phyloP scores from a whole-genome alignment of 2,888 invertebrate genomes.

The Stramonita haemastoma region DNA sequence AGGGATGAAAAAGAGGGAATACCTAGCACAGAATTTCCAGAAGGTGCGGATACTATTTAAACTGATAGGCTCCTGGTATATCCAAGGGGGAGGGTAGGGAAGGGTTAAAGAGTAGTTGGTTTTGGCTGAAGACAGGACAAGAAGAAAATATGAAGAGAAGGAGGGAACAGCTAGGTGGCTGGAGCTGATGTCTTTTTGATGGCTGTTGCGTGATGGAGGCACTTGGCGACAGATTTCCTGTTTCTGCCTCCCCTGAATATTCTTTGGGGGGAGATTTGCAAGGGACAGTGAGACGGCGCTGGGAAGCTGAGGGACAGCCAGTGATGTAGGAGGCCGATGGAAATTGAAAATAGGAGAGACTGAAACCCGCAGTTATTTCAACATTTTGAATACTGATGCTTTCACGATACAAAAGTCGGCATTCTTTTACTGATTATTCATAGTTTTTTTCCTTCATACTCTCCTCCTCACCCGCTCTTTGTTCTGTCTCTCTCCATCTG shows the following conservation, averaged over 20 bases:
- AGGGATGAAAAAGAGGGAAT: no score
- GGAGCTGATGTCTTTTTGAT: slow-evolving; percentile 27
- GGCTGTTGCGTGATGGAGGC: slow-evolving; percentile 28
- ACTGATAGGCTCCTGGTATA: no score
- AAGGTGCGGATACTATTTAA: no score
- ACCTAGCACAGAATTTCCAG: no score
- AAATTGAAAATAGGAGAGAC: slow-evolving; percentile 10
- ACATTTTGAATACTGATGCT: slow-evolving; percentile 16
- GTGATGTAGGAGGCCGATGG: background rate
- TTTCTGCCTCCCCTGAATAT: slow-evolving; percentile 11
- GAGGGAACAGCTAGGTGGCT: no score
- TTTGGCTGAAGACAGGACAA: no score
- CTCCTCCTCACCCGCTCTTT: no score
- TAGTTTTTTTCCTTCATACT: no score
- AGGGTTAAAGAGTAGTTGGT: no score
- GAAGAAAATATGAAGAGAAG: no score
- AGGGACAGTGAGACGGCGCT: background rate
- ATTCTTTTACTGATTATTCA: background rate
- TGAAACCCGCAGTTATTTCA: background rate
- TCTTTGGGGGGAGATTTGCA: slow-evolving; percentile 12
- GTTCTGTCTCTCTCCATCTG: no score
- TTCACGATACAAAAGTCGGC: background rate
- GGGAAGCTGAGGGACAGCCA: background rate
- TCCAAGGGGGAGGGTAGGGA: no score
- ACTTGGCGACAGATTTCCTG: slow-evolving; percentile 18